Conservation (phyloP, 1,140 invertebrate species). For the Paraescarpia echinospica region DNA sequence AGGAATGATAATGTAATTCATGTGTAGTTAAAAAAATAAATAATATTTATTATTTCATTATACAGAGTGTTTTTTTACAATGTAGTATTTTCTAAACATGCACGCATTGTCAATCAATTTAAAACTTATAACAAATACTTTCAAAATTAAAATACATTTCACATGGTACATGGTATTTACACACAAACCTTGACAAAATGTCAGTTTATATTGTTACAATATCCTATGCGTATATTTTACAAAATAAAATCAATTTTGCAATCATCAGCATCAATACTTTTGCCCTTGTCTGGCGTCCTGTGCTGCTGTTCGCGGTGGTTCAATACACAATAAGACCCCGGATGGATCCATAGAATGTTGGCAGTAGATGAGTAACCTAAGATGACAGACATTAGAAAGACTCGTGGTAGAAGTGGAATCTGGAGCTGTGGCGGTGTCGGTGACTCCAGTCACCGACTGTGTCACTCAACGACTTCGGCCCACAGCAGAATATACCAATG, state of each 20-base stretch:
- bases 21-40: neutral
- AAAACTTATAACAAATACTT: neutral
- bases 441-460: neutral
- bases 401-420: conserved; percentile 14
- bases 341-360: neutral
- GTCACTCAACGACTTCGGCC: conserved; percentile 20
- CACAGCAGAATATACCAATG: conserved; percentile 28
- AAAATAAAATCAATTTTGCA: neutral
- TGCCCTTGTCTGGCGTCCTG: neutral
- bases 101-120: neutral
- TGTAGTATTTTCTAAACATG: neutral
- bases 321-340: neutral
- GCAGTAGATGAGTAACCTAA: neutral
- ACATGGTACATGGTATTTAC: neutral
- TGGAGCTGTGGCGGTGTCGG: neutral
- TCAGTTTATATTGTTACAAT: too few relatives aligned
- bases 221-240: too few relatives aligned
- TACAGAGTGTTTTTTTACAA: neutral
- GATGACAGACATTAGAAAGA: neutral
- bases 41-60: neutral
- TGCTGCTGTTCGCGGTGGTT: neutral
- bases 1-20: neutral
- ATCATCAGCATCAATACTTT: neutral
- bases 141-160: neutral
- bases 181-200: too few relatives aligned